Conservation (phyloP, 2,797 vertebrate genomes). For the Muscicapa comitata region DNA sequence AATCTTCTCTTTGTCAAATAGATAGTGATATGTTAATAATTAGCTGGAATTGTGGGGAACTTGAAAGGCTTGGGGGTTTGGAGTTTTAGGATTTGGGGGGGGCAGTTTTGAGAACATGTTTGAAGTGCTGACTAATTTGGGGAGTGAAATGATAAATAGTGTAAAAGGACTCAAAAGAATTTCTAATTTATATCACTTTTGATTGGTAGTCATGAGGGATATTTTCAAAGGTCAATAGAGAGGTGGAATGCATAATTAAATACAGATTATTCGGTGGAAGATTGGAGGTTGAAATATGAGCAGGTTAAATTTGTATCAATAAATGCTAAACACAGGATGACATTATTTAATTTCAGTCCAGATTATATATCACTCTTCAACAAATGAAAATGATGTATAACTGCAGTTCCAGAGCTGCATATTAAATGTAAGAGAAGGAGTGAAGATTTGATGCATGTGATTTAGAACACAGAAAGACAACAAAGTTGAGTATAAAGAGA, state of each 20-base stretch:
- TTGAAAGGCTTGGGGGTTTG: not conserved
- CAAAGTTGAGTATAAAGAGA: not conserved
- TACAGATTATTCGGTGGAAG: conserved; percentile 39
- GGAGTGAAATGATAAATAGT: conserved; percentile 17
- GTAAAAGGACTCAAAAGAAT: conserved; percentile 8
- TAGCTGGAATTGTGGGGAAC: not conserved
- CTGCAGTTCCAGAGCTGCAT: conserved; percentile 32
- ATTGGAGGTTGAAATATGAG: conserved; percentile 59
- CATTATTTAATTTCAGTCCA: conserved; percentile 52
- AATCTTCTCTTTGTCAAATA: not conserved
- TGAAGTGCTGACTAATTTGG: conserved; percentile 1
- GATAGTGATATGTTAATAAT: not conserved
- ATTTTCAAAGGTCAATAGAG: conserved; percentile 64
- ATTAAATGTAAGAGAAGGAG: conserved; percentile 13
- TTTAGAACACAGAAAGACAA: conserved; percentile 22
- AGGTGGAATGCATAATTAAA: conserved; percentile 67
- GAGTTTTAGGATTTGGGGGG: not conserved
- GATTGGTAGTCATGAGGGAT: conserved; percentile 49
- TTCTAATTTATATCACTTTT: conserved; percentile 47
- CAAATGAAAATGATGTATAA: conserved; percentile 63
- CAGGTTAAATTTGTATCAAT: conserved; percentile 64
- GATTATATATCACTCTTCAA: conserved; percentile 49
- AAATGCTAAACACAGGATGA: conserved; percentile 62
- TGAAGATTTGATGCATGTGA: conserved; percentile 31
- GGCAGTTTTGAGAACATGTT: not conserved